Evolutionary conservation across 1,140 invertebrate genomes (phyloP), one percentile per base, ranked within the genome.

Genomic region (Periplaneta americana): DNA sequence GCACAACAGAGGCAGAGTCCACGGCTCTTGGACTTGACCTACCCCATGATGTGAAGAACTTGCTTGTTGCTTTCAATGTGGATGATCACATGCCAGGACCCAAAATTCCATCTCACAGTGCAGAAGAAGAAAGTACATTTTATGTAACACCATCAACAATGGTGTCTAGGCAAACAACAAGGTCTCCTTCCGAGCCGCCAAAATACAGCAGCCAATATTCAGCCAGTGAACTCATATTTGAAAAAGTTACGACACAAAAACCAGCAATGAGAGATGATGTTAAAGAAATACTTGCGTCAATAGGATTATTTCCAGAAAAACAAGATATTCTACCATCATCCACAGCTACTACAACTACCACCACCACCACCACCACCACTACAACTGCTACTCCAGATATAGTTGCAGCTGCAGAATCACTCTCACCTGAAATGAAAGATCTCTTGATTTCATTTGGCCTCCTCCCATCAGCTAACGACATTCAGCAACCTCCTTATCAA

Each of bases 371-470:
- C 0, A 81, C 83, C 17, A 48, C 57, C 80, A 83, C 78, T 18
- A 83, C 83, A 82, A 82, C 83, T 0, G 37, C 78, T 36, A 34
- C 83, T 13, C 86, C 87, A 17, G 86, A 88, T 83, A 84, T 86
- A 17, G 81, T 84, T 34, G 84, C 85, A 31, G 86, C 88, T 13
- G 82, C 85, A 35, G 84, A 85, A 34, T 86, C 88, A 74, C 87
- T 90, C 77, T 87, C 87, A 33, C 84, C 86, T 33, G 87, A 90
- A 34, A 88, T 89, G 87, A 87, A 87, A 83, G 85, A 88, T 13
- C 82, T 90, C 5, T 80, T 90, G 5, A 86, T 87, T 11, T 88
- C 88, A 0, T 87, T 90, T 15, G 89, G 89, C 3, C 82, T 90
- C n/a, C 57, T 81, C 10, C 81, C 80, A 34, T 77, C 78, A 37